Percentiles rank a stretch among this genome's conserved stretches.
These are phyloP conservation scores for Hydrotaea diabolus DNA, from an alignment of 2,888 invertebrate species.

Conservation along the genomic window DNA sequence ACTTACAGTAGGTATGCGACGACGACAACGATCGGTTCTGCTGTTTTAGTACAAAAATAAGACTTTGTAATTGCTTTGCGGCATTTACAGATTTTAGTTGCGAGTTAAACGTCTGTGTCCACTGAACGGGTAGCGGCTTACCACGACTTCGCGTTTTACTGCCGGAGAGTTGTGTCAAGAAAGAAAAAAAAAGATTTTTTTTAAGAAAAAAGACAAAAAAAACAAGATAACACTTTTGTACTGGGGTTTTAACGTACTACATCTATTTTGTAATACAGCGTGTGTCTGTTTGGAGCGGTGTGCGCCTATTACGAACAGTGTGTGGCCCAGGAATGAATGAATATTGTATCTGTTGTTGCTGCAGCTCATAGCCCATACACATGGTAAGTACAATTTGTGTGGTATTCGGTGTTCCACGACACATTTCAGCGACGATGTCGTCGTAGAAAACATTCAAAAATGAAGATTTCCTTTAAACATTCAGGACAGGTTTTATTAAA, in stretches of 20 bases:
- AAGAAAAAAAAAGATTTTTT: conserved; percentile 21
- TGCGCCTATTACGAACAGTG: conserved; percentile 13
- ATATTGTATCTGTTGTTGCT: conserved; percentile 19
- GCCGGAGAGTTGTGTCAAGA: conserved; percentile 18
- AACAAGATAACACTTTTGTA: conserved; percentile 39
- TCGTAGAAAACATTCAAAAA: not conserved
- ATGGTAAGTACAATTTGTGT: conserved; percentile 58
- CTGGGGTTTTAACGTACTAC: not conserved
- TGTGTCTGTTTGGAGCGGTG: not conserved
- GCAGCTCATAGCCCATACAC: conserved; percentile 29
- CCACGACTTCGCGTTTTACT: not conserved
- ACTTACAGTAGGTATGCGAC: not conserved
- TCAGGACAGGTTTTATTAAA: not conserved
- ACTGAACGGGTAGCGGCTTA: conserved; percentile 42
- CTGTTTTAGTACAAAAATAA: conserved; percentile 42
- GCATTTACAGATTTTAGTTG: conserved; percentile 62
- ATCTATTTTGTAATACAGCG: not conserved
- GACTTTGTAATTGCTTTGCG: conserved; percentile 50
- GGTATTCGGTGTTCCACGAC: not conserved
- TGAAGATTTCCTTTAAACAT: conserved; percentile 20
- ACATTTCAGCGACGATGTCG: too few relatives aligned
- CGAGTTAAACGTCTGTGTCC: conserved; percentile 55
- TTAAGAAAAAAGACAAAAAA: not conserved
- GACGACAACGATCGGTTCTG: conserved; percentile 12
- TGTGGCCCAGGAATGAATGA: conserved; percentile 62